Evolutionary conservation across 2,113 vertebrate species (phyloP).

Genomic region (Pimephales promelas): DNA sequence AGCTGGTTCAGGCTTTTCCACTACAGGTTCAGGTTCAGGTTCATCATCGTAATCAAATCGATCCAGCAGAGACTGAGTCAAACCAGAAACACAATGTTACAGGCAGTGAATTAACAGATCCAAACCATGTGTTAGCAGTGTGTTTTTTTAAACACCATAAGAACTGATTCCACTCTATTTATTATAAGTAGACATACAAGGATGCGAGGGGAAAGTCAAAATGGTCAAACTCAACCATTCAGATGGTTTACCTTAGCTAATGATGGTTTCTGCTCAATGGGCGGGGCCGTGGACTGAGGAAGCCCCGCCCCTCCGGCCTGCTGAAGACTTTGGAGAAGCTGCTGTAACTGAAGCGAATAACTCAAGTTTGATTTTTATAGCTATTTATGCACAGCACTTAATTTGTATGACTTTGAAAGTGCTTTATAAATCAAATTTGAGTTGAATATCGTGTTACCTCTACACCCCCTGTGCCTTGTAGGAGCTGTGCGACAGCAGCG

Average conservation of each 20-base stretch:
- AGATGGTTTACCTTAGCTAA: background rate
- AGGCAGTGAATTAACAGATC: background rate
- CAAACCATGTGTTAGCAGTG: background rate
- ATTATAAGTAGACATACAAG: background rate
- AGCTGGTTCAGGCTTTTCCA: conserved; percentile 74
- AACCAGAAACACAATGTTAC: background rate
- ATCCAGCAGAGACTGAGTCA: conserved; percentile 88
- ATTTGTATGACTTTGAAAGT: too few relatives aligned
- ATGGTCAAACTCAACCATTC: background rate
- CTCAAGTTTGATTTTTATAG: too few relatives aligned
- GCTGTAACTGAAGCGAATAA: conserved; percentile 81
- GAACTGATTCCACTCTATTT: background rate
- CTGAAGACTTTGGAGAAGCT: conserved; percentile 93
- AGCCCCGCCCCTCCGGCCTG: conserved; percentile 83
- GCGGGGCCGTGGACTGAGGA: conserved; percentile 53
- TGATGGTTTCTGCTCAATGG: conserved; percentile 31
- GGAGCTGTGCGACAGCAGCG: conserved; percentile 91
- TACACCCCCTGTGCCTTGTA: conserved; percentile 90
- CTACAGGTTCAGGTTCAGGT: conserved; percentile 86
- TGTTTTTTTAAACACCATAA: background rate
- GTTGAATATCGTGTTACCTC: conserved; percentile 76
- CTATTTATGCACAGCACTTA: too few relatives aligned
- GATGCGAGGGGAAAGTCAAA: background rate
- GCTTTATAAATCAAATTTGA: background rate
- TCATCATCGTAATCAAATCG: conserved; percentile 97